These are phyloP conservation scores for Bubo bubo DNA, from an alignment of 2,113 vertebrate genomes.

Conservation along the genomic window DNA sequence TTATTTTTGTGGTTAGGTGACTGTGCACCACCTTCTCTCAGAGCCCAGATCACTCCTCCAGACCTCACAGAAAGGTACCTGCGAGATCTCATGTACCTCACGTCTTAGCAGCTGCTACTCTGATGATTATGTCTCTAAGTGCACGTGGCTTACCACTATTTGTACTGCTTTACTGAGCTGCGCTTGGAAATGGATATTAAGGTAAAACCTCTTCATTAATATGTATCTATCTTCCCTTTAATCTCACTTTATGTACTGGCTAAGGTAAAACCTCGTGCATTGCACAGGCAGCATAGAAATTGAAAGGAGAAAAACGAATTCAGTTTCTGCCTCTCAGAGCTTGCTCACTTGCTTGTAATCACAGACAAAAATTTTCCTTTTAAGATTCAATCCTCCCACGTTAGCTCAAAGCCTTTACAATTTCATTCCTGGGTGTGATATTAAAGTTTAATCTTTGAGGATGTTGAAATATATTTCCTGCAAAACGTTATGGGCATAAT, in stretches of 20 bases:
- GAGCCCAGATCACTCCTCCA: not conserved
- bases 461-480: not conserved
- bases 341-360: not conserved
- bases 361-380: not conserved
- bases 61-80: not conserved
- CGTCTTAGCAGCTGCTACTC: not conserved
- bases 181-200: not conserved
- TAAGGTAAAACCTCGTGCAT: not conserved
- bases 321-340: not conserved
- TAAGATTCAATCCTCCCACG: not conserved
- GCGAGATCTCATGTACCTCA: not conserved
- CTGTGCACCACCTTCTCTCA: not conserved
- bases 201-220: not conserved
- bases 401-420: not conserved
- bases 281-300: not conserved
- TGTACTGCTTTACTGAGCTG: not conserved
- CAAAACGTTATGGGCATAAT: not conserved
- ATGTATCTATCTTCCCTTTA: not conserved
- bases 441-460: conserved; percentile 18
- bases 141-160: not conserved
- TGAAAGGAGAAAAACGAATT: conserved; percentile 3
- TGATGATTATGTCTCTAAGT: not conserved
- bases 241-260: not conserved
- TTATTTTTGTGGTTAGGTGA: not conserved
- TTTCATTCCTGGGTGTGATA: not conserved